Evolutionary conservation across 2,797 vertebrate genomes (phyloP), one percentile per base, ranked within the genome.

Genomic region (Acestrorhynchus altus): DNA sequence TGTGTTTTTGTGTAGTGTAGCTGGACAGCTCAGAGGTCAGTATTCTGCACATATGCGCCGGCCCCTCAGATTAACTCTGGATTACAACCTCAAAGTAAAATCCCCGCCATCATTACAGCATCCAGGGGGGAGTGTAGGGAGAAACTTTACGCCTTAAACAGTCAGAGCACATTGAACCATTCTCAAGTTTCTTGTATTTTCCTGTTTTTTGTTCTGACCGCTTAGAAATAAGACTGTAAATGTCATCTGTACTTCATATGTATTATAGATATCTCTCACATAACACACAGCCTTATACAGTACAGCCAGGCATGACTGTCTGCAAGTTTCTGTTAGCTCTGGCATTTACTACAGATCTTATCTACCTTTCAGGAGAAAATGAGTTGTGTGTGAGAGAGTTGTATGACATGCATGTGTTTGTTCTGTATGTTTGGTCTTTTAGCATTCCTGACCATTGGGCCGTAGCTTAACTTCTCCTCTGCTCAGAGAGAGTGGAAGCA

Each of bases 381-480:
- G 44, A 22, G 39, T 8, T 0, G 8, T 31, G 47, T 51, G 63
- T 22, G 31, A 8, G 60, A 24, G 47, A 2, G 31, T 4, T 7
- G 31, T 4, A 5, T 35, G 26, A 26, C 26, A 28, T 15, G 52
- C 7, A 15, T 42, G 15, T 42, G 31, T 26, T 42, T 28, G 22
- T 44, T 18, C 15, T 1, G 39, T 12, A 12, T 44, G 24, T 61
- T 54, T 57, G 40, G 10, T 49, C 35, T 65, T 63, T 66, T 39
- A 66, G 28, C 42, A 47, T 78, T 78, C 26, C 68, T 78, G 60
- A 49, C 61, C 31, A 16, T 24, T 72, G 51, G 60, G 26, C 59
- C 20, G 6, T 57, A 13, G n/a, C 68, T 49, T 39, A 16, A n/a
- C 24, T 31, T 24, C 54, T 20, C 20, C 20, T 42, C 40, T 2